Evolutionary conservation across 1,140 invertebrate species (phyloP).

Genomic region (Diprion similis): DNA sequence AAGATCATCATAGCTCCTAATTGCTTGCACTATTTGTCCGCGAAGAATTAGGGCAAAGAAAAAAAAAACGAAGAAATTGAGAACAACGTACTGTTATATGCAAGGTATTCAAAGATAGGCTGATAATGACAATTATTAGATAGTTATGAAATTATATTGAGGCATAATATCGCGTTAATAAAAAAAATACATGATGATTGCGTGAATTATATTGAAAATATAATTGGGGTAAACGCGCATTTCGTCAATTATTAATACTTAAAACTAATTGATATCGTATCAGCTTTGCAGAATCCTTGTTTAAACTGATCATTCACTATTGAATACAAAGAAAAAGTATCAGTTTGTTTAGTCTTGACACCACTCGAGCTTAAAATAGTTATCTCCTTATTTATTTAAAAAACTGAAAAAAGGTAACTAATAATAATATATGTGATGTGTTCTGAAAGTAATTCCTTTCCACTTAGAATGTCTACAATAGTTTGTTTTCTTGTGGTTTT

Average conservation of each 20-base stretch:
- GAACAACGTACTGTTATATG: neutral
- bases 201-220: constrained; percentile 6
- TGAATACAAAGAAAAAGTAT: neutral
- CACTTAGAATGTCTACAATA: neutral
- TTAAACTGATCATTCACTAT: neutral
- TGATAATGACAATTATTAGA: neutral
- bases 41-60: neutral
- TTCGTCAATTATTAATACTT: neutral
- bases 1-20: too few relatives aligned
- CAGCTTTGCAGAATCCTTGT: constrained; percentile 5
- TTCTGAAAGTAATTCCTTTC: constrained; percentile 1
- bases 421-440: constrained; percentile 5
- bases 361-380: neutral
- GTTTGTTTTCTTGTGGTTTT: constrained; percentile 1
- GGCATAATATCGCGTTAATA: neutral
- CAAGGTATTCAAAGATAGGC: neutral
- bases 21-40: neutral
- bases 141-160: constrained; percentile 2
- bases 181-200: neutral
- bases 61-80: neutral
- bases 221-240: constrained; percentile 7
- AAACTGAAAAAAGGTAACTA: neutral
- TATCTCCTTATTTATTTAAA: neutral
- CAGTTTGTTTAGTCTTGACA: neutral
- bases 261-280: neutral